Percentiles rank a stretch among this genome's conserved stretches.
Conservation (phyloP, 1,140 invertebrate genomes). For the Megalonaias nervosa region DNA sequence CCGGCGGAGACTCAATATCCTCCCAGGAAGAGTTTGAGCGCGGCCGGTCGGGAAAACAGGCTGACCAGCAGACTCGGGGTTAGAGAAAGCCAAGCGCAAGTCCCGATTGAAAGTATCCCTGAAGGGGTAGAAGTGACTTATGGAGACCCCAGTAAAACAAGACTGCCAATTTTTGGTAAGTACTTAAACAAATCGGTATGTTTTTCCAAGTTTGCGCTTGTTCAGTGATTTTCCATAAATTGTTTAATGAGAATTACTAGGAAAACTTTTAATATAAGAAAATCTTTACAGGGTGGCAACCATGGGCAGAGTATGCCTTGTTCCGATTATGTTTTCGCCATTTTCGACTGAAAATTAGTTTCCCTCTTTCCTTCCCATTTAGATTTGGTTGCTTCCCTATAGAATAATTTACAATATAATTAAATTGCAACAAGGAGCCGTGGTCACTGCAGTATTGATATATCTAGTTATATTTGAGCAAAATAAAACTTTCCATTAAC, state of each 20-base stretch:
- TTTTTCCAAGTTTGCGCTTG: background rate
- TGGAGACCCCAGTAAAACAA: constrained; percentile 62
- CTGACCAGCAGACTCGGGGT: constrained; percentile 14
- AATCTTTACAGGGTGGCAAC: background rate
- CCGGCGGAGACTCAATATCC: constrained; percentile 51
- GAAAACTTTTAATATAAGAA: background rate
- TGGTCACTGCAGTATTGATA: no score
- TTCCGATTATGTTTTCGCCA: no score
- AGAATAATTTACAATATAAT: no score
- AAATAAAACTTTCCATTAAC: no score
- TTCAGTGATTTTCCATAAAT: background rate
- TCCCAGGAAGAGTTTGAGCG: constrained; percentile 47
- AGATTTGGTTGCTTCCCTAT: no score
- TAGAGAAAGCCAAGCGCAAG: constrained; percentile 11
- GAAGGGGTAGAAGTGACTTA: constrained; percentile 66
- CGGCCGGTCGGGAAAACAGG: constrained; percentile 44
- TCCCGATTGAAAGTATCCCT: constrained; percentile 59
- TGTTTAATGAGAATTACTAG: background rate
- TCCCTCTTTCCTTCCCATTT: no score
- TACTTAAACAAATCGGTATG: background rate
- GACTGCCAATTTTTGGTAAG: constrained; percentile 69
- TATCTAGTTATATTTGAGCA: no score
- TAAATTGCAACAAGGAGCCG: no score
- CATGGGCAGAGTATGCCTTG: no score
- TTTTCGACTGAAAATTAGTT: no score